Percentiles rank a stretch among this genome's conserved stretches.
phyloP scores from a whole-genome alignment of 2,113 vertebrate genomes.

The Corythaixoides concolor region DNA sequence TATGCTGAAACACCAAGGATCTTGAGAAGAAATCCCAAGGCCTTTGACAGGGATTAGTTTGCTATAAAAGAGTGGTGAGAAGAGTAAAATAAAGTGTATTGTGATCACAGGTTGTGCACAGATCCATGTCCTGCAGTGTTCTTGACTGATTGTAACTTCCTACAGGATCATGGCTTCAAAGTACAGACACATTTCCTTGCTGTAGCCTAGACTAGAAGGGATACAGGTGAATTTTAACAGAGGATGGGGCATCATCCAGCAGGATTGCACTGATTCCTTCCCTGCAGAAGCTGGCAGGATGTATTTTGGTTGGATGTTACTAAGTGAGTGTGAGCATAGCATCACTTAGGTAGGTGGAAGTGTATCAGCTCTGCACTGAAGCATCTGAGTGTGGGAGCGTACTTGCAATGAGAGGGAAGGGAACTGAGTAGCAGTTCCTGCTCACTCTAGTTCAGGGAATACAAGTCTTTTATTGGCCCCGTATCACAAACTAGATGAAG shows the following conservation, averaged over 20 bases:
- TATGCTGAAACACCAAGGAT: not conserved
- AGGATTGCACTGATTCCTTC: not conserved
- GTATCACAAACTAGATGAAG: not conserved
- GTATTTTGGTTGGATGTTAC: not conserved
- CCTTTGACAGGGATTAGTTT: not conserved
- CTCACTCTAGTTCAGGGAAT: not conserved
- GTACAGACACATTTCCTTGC: not conserved
- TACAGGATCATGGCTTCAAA: not conserved
- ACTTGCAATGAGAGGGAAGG: not conserved
- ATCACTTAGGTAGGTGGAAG: not conserved
- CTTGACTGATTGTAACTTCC: not conserved
- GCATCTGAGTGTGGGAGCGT: not conserved
- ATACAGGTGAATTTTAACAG: not conserved
- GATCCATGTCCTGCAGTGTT: not conserved
- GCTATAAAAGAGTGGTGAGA: not conserved
- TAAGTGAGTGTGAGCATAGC: accelerated
- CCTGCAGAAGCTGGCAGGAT: not conserved
- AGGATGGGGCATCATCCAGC: not conserved
- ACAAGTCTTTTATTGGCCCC: not conserved
- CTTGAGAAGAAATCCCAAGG: not conserved
- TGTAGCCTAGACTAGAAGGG: not conserved
- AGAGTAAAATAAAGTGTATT: not conserved
- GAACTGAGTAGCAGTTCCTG: not conserved
- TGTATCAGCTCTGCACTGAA: not conserved
- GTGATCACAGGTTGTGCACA: not conserved